These are phyloP conservation scores for Borostomias antarcticus DNA, from an alignment of 2,797 vertebrate genomes.

Conservation along the genomic window DNA sequence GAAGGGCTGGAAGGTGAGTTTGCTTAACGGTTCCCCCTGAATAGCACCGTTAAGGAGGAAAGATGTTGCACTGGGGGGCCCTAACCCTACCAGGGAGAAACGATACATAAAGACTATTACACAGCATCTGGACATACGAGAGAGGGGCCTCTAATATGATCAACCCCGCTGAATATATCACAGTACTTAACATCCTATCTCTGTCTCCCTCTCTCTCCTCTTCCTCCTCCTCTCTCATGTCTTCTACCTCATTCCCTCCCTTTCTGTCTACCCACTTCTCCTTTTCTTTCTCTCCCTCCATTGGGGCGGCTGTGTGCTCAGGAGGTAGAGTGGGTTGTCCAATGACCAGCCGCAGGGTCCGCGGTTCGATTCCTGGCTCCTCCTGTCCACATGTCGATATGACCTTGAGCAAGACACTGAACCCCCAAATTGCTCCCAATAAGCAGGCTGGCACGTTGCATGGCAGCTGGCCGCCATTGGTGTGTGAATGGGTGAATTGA, in stretches of 20 bases:
- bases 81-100: slow-evolving; percentile 10
- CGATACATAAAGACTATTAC: slow-evolving; percentile 20
- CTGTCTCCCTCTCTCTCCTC: background rate
- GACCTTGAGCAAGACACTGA: too few relatives aligned
- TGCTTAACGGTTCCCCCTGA: slow-evolving; percentile 26
- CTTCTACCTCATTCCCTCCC: background rate
- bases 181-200: background rate
- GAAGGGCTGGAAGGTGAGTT: slow-evolving; percentile 9
- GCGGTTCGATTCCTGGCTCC: too few relatives aligned
- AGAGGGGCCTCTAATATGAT: slow-evolving; percentile 14
- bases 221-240: background rate
- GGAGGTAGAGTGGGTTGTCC: too few relatives aligned
- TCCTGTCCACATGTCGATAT: too few relatives aligned
- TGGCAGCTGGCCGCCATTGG: too few relatives aligned
- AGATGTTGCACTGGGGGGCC: slow-evolving; percentile 15
- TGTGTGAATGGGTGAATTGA: too few relatives aligned
- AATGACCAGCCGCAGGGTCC: too few relatives aligned
- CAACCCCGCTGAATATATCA: background rate
- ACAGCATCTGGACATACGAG: background rate
- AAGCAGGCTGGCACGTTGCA: too few relatives aligned
- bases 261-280: background rate
- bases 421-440: too few relatives aligned
- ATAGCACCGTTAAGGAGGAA: slow-evolving; percentile 22
- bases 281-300: background rate
- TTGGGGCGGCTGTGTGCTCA: background rate